Evolutionary conservation across 1,140 invertebrate species (phyloP).

Genomic region (Oreohelix idahoensis): DNA sequence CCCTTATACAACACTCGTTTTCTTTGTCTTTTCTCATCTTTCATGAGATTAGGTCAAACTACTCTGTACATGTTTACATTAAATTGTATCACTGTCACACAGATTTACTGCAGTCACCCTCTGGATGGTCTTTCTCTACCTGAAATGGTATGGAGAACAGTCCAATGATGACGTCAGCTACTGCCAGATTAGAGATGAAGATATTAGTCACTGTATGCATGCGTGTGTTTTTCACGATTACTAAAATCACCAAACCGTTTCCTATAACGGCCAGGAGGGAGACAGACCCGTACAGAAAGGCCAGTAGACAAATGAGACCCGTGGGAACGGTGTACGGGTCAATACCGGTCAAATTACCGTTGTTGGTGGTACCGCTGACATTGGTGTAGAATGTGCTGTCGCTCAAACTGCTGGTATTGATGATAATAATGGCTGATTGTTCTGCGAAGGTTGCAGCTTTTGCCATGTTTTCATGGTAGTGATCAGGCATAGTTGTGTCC

Average conservation of each 20-base stretch:
- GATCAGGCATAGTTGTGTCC: too few species aligned
- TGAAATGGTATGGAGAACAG: conserved; percentile 78
- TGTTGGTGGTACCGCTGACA: background rate
- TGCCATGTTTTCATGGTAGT: background rate
- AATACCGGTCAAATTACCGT: background rate
- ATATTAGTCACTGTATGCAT: conserved; percentile 89
- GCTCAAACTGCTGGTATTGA: background rate
- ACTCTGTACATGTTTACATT: too few species aligned
- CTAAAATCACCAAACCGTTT: conserved; percentile 86
- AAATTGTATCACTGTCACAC: too few species aligned
- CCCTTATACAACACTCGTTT: too few species aligned
- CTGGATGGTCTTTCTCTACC: too few species aligned
- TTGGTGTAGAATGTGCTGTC: background rate
- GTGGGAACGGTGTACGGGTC: conserved; percentile 81
- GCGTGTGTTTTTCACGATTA: conserved; percentile 77
- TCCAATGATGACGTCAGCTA: conserved; percentile 68
- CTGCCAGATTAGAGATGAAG: conserved; percentile 77
- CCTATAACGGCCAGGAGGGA: conserved; percentile 84
- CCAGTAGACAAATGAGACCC: conserved; percentile 82
- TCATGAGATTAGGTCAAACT: too few species aligned
- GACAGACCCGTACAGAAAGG: conserved; percentile 85
- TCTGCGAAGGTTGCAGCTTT: background rate
- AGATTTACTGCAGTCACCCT: too few species aligned
- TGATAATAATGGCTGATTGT: background rate
- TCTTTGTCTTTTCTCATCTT: too few species aligned